Evolutionary conservation across 2,888 invertebrate species (phyloP).

Genomic region (Eudemis profundana): DNA sequence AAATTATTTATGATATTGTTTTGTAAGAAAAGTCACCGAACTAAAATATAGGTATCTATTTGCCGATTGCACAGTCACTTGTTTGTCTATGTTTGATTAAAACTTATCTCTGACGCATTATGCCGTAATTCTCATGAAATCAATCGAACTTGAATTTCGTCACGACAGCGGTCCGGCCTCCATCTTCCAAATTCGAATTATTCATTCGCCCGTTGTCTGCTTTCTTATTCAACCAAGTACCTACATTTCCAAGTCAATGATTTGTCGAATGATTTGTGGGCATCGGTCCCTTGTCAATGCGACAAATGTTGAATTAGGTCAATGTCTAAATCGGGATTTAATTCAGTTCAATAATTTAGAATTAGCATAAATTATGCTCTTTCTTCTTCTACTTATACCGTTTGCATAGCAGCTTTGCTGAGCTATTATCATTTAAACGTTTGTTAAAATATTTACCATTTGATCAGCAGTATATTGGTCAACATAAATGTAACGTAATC

Average conservation of each 20-base stretch:
- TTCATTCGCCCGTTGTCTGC: slow-evolving; percentile 47
- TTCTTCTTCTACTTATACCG: not conserved
- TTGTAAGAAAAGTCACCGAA: not conserved
- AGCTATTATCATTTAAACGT: not conserved
- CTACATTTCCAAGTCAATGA: slow-evolving; percentile 73
- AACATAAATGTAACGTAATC: not conserved
- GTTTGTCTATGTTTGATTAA: slow-evolving; percentile 17
- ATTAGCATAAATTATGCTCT: slow-evolving; percentile 4
- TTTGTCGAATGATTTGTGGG: slow-evolving; percentile 56
- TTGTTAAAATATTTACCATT: not conserved
- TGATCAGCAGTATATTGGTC: not conserved
- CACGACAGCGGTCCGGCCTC: slow-evolving; percentile 19
- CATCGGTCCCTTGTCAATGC: slow-evolving; percentile 58
- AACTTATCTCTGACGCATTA: not conserved
- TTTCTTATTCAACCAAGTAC: slow-evolving; percentile 66
- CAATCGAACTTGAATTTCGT: not conserved
- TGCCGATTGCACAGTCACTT: slow-evolving; percentile 18
- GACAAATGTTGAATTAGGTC: slow-evolving; percentile 71
- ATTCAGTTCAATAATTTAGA: not conserved
- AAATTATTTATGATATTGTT: not conserved
- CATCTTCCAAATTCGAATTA: slow-evolving; percentile 21
- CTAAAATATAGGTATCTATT: slow-evolving; percentile 1
- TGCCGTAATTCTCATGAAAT: slow-evolving; percentile 9
- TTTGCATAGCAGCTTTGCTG: not conserved
- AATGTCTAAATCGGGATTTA: slow-evolving; percentile 62